Conservation (phyloP, 2,797 vertebrate genomes). For the Chaenodraco wilsoni region DNA sequence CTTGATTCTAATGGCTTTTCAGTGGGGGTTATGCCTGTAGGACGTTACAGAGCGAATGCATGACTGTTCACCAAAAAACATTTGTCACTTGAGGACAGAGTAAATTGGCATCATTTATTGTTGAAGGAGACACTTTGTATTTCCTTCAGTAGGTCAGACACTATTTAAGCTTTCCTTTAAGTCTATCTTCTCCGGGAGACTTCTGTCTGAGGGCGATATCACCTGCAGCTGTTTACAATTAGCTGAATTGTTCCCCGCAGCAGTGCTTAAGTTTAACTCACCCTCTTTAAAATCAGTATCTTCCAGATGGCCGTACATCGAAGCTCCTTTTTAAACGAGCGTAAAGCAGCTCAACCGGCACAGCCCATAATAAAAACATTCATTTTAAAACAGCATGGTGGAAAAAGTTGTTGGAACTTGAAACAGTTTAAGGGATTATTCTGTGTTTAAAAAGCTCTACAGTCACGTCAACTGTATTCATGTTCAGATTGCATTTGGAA, state of each 20-base stretch:
- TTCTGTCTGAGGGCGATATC: constrained; percentile 67
- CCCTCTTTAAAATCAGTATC: constrained; percentile 60
- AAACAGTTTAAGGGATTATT: background rate
- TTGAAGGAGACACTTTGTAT: constrained; percentile 49
- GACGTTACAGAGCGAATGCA: constrained; percentile 44
- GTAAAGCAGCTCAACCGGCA: constrained; percentile 32
- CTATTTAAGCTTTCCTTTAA: constrained; percentile 35
- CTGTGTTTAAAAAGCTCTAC: constrained; percentile 5
- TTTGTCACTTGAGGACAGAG: constrained; percentile 45
- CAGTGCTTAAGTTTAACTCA: constrained; percentile 63
- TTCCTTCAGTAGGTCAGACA: constrained; percentile 31
- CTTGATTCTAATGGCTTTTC: constrained; percentile 69
- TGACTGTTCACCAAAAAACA: constrained; percentile 24
- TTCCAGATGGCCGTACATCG: constrained; percentile 62
- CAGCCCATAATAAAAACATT: constrained; percentile 24
- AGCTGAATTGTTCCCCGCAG: constrained; percentile 56
- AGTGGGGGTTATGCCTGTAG: constrained; percentile 59
- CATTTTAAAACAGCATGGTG: constrained; percentile 30
- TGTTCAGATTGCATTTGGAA: constrained; percentile 33
- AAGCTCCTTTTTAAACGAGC: constrained; percentile 38
- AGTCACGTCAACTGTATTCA: constrained; percentile 5
- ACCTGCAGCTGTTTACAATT: constrained; percentile 78
- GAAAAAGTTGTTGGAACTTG: constrained; percentile 26
- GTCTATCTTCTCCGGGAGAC: constrained; percentile 37
- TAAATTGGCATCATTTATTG: constrained; percentile 58